Base-by-base conservation (phyloP, 2,113 vertebrate genomes). In the Helogale parvula region DNA sequence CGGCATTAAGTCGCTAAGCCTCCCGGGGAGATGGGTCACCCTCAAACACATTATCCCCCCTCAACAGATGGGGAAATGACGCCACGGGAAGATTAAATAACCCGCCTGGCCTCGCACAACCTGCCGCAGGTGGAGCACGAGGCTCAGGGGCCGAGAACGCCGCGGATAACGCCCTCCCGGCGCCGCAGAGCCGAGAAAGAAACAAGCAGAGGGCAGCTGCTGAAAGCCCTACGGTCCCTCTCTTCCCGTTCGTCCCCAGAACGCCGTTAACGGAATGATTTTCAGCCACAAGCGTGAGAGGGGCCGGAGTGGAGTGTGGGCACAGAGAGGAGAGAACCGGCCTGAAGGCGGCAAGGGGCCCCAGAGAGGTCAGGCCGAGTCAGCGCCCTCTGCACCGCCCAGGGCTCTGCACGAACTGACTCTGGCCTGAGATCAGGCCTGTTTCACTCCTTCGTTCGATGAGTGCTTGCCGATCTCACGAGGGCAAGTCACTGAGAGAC, bases 21-120 rank as follows among this genome's bases (percentile, higher is more conserved):
- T 96, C 52, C 54, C 2, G 17, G 87, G 38, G 82, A 95, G 94
- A 60, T 54, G 96, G 95, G 95, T 96, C 97, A 96, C 81, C 87
- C 96, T 84, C 94, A 97, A 96, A 88, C 88, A 94, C 93, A 93
- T 97, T 94, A 98, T 97, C 94, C 76, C 90, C 84, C 77, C 90
- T 96, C 95, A 96, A 96, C 97, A 97, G 97, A 98, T 97, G 97
- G 97, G 94, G 96, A 96, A 97, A 97, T 96, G 97, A 98, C 38
- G 85, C 79, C 96, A 97, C 15, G 16, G 90, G 85, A 96, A 96
- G 96, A 98, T 98, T 97, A 98, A 97, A 97, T 97, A 95, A 96
- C 90, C 94, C 96, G 85, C 76, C 94, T 50, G 79, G 92, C 80
- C 74, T 77, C 93, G 38, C 13, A 50, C 74, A 88, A 95, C 52